phyloP scores from a whole-genome alignment of 2,888 invertebrate species.

The Gastracanthus pulcherrimus region DNA sequence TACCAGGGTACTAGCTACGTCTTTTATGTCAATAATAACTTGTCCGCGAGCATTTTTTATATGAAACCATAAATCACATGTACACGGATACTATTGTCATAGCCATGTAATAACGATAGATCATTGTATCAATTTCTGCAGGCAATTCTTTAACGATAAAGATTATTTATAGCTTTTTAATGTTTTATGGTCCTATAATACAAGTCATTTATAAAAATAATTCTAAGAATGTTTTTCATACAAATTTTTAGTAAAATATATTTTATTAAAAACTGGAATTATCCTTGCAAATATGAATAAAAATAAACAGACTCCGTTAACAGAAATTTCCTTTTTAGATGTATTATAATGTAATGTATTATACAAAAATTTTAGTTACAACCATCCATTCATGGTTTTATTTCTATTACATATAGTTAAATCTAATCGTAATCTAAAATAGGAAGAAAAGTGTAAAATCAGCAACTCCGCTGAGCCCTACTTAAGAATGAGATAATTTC shows the following conservation, averaged over 20 bases:
- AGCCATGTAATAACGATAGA: neutral
- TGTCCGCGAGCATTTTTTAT: neutral
- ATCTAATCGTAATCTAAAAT: neutral
- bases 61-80: conserved; percentile 1
- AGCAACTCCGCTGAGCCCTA: neutral
- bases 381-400: neutral
- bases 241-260: neutral
- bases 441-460: neutral
- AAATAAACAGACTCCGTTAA: no score
- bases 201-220: neutral
- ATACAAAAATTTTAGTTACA: neutral
- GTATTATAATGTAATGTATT: no score
- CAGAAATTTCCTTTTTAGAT: no score
- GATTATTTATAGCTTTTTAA: neutral
- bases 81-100: neutral
- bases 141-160: neutral
- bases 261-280: no score
- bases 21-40: neutral
- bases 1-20: no score
- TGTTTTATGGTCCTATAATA: neutral
- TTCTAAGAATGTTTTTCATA: no score
- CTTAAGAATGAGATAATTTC: neutral
- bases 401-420: neutral
- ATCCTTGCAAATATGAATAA: no score
- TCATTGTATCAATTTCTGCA: neutral